phyloP scores from a whole-genome alignment of 1,140 invertebrate genomes.

The Bombus soroeensis region DNA sequence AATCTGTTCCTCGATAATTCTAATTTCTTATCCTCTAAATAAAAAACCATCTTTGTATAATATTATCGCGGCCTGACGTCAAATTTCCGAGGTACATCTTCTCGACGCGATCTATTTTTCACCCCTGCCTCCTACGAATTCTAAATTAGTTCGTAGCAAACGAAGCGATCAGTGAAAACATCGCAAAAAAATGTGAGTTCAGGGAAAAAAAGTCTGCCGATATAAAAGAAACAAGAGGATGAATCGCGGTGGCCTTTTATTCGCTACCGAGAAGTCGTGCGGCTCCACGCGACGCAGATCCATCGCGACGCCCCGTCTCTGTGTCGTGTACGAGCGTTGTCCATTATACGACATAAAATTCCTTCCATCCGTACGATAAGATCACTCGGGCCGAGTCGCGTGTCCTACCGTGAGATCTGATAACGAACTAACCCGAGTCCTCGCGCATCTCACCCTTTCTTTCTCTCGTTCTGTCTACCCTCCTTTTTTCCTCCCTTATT shows the following conservation, averaged over 20 bases:
- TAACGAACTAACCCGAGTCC: conserved; percentile 74
- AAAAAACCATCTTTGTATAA: neutral
- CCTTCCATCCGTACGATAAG: conserved; percentile 79
- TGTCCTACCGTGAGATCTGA: conserved; percentile 80
- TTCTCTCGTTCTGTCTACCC: conserved; percentile 5
- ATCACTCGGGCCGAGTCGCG: conserved; percentile 78
- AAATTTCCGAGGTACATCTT: neutral
- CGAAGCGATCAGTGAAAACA: neutral
- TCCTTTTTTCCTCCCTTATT: conserved; percentile 42
- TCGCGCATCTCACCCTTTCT: conserved; percentile 62
- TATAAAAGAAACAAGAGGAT: neutral
- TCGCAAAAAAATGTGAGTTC: neutral
- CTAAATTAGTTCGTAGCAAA: neutral
- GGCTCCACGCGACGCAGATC: conserved; percentile 61
- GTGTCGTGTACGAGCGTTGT: conserved; percentile 70
- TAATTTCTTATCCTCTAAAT: neutral
- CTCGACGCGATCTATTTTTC: neutral
- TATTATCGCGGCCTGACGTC: neutral
- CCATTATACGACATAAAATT: conserved; percentile 82
- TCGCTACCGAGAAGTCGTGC: neutral
- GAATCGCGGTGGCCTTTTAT: conserved; percentile 46
- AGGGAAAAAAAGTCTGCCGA: neutral
- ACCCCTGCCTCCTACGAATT: neutral
- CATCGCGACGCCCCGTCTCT: conserved; percentile 38
- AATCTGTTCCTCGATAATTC: neutral